Percentiles rank a stretch among this genome's conserved stretches.
phyloP scores from a whole-genome alignment of 1,140 invertebrate species.

The Cryptotermes secundus region DNA sequence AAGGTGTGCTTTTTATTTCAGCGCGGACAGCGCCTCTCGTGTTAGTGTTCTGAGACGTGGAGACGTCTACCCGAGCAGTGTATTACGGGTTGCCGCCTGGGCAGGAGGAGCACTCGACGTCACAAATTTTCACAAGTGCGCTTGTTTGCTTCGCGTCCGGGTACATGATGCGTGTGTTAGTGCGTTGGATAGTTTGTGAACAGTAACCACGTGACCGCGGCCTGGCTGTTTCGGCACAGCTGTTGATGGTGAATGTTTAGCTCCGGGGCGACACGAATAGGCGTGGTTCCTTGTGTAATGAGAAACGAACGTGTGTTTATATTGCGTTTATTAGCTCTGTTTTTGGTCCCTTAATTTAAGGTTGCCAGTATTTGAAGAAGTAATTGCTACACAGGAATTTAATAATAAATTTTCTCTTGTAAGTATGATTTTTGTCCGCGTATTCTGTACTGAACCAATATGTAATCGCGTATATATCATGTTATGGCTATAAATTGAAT shows the following conservation, averaged over 20 bases:
- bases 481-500: too few species aligned
- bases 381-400: too few species aligned
- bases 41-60: neutral
- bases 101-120: neutral
- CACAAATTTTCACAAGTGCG: slow-evolving; percentile 15
- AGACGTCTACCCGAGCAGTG: neutral
- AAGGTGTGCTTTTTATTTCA: neutral
- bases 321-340: too few species aligned
- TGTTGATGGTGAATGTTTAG: neutral
- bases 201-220: neutral
- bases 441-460: too few species aligned
- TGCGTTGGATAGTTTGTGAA: neutral
- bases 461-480: too few species aligned
- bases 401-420: too few species aligned
- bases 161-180: neutral
- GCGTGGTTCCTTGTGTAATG: neutral
- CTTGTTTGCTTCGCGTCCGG: neutral
- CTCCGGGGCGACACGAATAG: neutral
- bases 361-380: too few species aligned
- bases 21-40: neutral
- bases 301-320: too few species aligned
- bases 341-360: too few species aligned
- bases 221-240: neutral
- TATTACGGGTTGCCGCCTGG: slow-evolving; percentile 11
- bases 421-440: too few species aligned